phyloP scores from a whole-genome alignment of 2,113 vertebrate species.

The Amblyopsis rosae region DNA sequence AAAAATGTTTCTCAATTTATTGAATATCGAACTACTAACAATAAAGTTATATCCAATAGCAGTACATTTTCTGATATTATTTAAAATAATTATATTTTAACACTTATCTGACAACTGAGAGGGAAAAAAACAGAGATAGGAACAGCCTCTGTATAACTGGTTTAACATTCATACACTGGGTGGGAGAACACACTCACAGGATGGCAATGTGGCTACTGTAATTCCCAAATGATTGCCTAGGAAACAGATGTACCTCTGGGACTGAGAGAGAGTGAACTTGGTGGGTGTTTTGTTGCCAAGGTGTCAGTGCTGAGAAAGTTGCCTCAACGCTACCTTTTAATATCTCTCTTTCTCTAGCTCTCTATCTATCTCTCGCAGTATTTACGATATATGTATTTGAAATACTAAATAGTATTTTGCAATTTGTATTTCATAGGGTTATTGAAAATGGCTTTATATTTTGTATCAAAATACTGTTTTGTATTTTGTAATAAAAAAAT shows the following conservation, averaged over 20 bases:
- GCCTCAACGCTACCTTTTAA: neutral
- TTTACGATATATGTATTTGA: too few relatives aligned
- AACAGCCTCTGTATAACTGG: neutral
- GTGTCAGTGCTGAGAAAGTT: neutral
- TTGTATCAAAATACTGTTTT: too few relatives aligned
- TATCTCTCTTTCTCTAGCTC: neutral
- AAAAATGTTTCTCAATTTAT: neutral
- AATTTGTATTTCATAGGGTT: too few relatives aligned
- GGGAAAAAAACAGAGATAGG: neutral
- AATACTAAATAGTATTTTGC: too few relatives aligned
- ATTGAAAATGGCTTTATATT: too few relatives aligned
- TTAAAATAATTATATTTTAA: neutral
- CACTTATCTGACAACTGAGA: neutral
- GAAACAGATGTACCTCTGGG: slow-evolving; percentile 10
- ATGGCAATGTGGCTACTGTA: slow-evolving; percentile 1
- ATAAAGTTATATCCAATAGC: neutral
- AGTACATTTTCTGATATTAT: neutral
- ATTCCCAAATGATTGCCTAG: neutral
- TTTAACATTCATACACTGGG: neutral
- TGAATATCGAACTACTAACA: neutral
- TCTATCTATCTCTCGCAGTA: neutral
- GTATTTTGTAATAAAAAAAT: too few relatives aligned
- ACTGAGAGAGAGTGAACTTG: neutral
- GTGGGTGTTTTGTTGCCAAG: neutral
- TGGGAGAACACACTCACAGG: slow-evolving; percentile 4